Base-by-base conservation (phyloP, 2,113 vertebrate genomes). In the Spea multiplicata region DNA sequence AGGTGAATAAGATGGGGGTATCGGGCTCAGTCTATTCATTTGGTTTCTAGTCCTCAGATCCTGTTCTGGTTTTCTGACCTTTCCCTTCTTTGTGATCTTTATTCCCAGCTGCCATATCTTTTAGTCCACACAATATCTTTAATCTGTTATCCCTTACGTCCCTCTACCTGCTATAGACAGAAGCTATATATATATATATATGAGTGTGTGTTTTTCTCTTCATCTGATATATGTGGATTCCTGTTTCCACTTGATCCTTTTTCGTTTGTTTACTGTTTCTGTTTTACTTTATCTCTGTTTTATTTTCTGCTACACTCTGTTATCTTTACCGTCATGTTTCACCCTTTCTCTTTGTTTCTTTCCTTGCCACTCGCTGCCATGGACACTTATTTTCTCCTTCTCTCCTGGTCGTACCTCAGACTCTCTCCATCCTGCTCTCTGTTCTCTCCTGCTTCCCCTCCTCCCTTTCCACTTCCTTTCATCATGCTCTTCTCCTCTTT, bases 31-130 rank as follows among this genome's bases (percentile, higher is more conserved):
- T 4, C 10, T 12, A 1, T 59, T 13, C 10, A 13, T 59, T 12
- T 59, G 10, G 55, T 9, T 30, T 75, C 49, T 45, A 53, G 73
- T 66, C 61, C 16, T 44, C 48, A 10, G 9, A 64, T 66, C 30
- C 9, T 52, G 7, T 66, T 66, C 30, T 14, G 14, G 47, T 65
- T 66, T 45, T 66, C 48, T 53, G 44, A 75, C 49, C 73, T 75
- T 44, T 75, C 48, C 52, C 17, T 49, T 66, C 13, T 13, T 59
- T 59, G 55, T 59, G 55, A 9, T 9, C 10, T 59, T 59, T 59
- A 59, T 59, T 13, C 55, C 55, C 55, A 13, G 55, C 55, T 59
- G 55, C 55, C 30, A 30, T 1, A 30, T 30, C 30, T 30, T 30
- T 30, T 30, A 30, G 30, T 30, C 30, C 30, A 30, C 30, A 30